Evolutionary conservation across 1,140 invertebrate species (phyloP), one percentile per base, ranked within the genome.

Genomic region (Drosophila jambulina): DNA sequence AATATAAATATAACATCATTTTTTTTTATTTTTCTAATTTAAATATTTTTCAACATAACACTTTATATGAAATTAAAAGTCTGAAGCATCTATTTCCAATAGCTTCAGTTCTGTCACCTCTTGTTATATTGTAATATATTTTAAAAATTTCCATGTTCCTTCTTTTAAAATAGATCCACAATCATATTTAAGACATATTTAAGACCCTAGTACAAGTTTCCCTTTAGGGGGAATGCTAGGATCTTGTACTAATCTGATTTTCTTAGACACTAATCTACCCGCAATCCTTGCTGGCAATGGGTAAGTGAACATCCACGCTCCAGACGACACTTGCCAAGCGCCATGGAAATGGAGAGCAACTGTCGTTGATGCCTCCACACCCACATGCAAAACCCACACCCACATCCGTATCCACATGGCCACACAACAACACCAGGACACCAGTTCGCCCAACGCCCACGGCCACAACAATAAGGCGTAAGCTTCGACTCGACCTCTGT

Each of bases 271-370:
- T 12, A 58, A 75, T 75, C 53, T 27, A 57, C 59, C 60, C 53
- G 5, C 36, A n/a, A 65, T 27, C 23, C 29, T 4, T 2, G 4
- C 6, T 10, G 7, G 49, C 58, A 36, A 21, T 40, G 45, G 72
- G 72, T 68, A 69, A 34, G 57, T 29, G 45, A 80, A 78, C 84
- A 88, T 65, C 83, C 80, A 68, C 76, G 71, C 81, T 71, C 63
- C 84, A 88, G 76, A 87, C 84, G 84, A 88, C 84, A 87, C 84
- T 90, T 78, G 84, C 77, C 84, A 84, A 90, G 57, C 84, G 82
- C 76, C 83, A 83, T 78, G 83, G 63, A 80, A 82, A 84, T 81
- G 78, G 69, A 79, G 65, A 75, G 85, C 82, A 54, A 68, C 63
- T 67, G 74, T 62, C 53, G 51, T 42, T 51, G 32, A 62, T 48